These are phyloP conservation scores for Ardeotis arabs DNA, from an alignment of 2,113 vertebrate species.

Conservation along the genomic window DNA sequence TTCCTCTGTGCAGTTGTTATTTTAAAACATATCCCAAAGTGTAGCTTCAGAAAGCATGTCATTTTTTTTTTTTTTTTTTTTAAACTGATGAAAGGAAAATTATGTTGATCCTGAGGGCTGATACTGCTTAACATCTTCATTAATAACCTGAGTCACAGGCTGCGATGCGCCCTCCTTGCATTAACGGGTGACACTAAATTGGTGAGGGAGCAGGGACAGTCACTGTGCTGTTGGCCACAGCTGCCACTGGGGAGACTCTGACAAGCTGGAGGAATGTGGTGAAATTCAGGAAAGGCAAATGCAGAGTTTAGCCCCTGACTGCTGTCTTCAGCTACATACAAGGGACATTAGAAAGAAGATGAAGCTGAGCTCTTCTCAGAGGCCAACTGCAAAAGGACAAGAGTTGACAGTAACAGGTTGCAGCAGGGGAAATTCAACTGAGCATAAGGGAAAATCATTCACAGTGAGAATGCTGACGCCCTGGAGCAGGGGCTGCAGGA, in stretches of 20 bases:
- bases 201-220: not conserved
- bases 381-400: not conserved
- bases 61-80: not conserved
- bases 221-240: not conserved
- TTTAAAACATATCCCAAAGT: conserved; percentile 55
- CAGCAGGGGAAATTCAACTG: not conserved
- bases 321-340: not conserved
- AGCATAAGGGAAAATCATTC: not conserved
- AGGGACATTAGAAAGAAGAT: not conserved
- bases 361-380: not conserved
- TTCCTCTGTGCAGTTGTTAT: conserved; percentile 47
- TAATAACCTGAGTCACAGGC: conserved; percentile 51
- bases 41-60: conserved; percentile 57
- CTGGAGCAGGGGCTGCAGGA: not conserved
- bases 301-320: not conserved
- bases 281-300: not conserved
- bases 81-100: conserved; percentile 49
- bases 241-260: not conserved
- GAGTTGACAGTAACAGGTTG: not conserved
- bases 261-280: not conserved
- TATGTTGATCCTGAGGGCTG: conserved; percentile 63
- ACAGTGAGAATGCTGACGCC: not conserved
- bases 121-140: conserved; percentile 42
- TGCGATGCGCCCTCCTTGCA: not conserved
- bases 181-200: not conserved